A percentile compares a stretch with the other conserved stretches of the same genome.
These are phyloP conservation scores for Sturnus vulgaris DNA, from an alignment of 2,113 vertebrate species.

Conservation along the genomic window DNA sequence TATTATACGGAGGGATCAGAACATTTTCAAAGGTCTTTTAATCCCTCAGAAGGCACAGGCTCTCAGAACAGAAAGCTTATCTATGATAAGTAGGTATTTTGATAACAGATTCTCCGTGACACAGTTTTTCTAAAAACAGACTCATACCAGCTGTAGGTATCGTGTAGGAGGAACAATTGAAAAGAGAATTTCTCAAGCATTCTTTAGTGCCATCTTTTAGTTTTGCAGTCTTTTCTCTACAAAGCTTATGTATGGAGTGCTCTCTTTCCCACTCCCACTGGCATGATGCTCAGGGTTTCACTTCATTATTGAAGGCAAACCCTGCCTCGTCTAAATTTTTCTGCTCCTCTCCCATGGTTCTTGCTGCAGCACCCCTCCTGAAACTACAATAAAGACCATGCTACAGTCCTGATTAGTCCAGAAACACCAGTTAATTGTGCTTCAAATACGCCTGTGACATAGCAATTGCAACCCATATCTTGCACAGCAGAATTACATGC, in stretches of 20 bases:
- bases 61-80: not conserved
- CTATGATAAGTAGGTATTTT: not conserved
- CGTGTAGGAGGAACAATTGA: not conserved
- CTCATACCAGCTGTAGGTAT: not conserved
- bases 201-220: not conserved
- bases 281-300: not conserved
- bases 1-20: not conserved
- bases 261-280: not conserved
- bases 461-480: not conserved
- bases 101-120: not conserved
- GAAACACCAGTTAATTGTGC: not conserved
- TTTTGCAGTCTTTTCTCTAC: not conserved
- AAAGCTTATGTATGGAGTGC: not conserved
- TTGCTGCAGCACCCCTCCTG: not conserved
- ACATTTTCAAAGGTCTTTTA: not conserved
- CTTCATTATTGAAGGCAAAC: not conserved
- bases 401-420: not conserved
- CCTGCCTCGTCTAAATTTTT: not conserved
- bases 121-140: not conserved
- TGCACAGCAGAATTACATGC: not conserved
- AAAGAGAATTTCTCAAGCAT: not conserved
- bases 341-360: not conserved
- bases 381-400: not conserved
- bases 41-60: not conserved
- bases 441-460: not conserved